phyloP scores from a whole-genome alignment of 2,113 vertebrate species.

The Silurus asotus region DNA sequence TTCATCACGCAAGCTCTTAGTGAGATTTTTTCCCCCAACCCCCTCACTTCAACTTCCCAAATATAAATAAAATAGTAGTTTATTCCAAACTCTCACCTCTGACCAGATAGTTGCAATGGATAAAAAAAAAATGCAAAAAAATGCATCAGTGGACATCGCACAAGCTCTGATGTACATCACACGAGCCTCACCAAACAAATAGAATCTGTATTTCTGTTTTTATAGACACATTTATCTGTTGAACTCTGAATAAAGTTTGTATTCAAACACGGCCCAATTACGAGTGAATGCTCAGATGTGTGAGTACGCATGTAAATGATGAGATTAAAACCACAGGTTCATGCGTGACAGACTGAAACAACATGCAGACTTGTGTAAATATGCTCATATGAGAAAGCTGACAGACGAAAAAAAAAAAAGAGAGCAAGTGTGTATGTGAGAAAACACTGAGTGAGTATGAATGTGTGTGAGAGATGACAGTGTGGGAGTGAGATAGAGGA shows the following conservation, averaged over 20 bases:
- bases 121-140: neutral
- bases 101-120: neutral
- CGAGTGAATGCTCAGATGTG: neutral
- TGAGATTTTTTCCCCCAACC: neutral
- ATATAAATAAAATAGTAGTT: neutral
- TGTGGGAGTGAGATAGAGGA: constrained; percentile 20
- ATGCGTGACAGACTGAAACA: neutral
- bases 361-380: neutral
- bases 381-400: constrained; percentile 19
- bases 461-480: constrained; percentile 17
- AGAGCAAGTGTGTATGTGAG: neutral
- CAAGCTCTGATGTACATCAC: neutral
- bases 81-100: neutral
- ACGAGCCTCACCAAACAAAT: neutral
- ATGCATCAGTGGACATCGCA: neutral
- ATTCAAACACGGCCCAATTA: neutral
- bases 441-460: constrained; percentile 19
- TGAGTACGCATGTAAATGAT: neutral
- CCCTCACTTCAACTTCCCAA: neutral
- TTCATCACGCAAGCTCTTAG: neutral
- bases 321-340: neutral
- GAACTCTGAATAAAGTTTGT: neutral
- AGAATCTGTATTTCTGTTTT: neutral
- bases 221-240: neutral
- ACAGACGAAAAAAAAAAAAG: neutral